Percentiles rank a stretch among this genome's conserved stretches.
phyloP scores from a whole-genome alignment of 2,797 vertebrate species.

The Selene dorsalis region DNA sequence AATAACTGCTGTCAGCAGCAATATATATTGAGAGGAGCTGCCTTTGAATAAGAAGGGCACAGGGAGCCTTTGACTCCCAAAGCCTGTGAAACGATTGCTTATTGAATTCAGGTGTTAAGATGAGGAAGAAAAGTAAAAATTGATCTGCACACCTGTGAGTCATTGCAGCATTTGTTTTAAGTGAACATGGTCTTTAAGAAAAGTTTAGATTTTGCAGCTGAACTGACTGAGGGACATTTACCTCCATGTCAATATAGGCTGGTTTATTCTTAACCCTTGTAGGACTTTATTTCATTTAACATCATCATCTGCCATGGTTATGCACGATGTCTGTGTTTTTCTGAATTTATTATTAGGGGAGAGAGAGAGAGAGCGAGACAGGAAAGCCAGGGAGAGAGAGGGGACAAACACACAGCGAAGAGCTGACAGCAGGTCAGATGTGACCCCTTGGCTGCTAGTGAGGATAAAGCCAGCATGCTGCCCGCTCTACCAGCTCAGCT shows the following conservation, averaged over 20 bases:
- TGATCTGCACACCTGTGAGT: background rate
- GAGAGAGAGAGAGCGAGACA: too few relatives aligned
- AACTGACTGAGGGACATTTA: background rate
- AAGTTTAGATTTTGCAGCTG: background rate
- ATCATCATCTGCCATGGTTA: too few relatives aligned
- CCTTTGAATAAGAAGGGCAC: conserved; percentile 6
- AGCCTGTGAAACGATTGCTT: background rate
- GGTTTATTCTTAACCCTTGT: background rate
- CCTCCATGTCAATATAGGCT: background rate
- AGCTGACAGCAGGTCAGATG: too few relatives aligned
- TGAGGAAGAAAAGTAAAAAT: conserved; percentile 1
- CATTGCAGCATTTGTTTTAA: conserved; percentile 3
- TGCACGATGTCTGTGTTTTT: too few relatives aligned
- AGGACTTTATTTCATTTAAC: background rate
- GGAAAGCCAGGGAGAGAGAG: too few relatives aligned
- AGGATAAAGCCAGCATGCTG: too few relatives aligned
- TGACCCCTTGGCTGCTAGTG: too few relatives aligned
- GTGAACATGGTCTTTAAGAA: background rate
- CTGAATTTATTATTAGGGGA: too few relatives aligned
- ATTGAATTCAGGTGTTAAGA: conserved; percentile 29
- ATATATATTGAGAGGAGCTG: conserved; percentile 18
- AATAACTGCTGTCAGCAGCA: conserved; percentile 52
- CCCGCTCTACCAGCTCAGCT: too few relatives aligned
- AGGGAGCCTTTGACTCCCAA: background rate
- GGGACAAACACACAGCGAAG: too few relatives aligned